phyloP scores from a whole-genome alignment of 2,888 invertebrate species.

The Coenonympha arcania region DNA sequence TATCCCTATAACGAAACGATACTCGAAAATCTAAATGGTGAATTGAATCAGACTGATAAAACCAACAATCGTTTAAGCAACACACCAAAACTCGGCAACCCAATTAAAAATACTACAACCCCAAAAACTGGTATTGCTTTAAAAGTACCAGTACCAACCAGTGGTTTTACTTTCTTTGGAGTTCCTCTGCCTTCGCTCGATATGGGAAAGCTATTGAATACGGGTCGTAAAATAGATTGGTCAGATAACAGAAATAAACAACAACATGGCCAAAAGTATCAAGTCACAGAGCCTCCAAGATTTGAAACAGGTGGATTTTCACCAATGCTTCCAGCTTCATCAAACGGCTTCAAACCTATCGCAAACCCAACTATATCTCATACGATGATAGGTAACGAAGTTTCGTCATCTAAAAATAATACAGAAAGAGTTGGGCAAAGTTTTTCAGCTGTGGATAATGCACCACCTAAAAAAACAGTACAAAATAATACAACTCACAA shows the following conservation, averaged over 20 bases:
- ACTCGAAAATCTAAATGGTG: conserved; percentile 51
- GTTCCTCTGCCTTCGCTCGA: conserved; percentile 84
- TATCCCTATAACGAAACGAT: conserved; percentile 79
- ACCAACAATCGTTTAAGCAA: conserved; percentile 58
- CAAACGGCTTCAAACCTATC: conserved; percentile 82
- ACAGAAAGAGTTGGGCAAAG: conserved; percentile 37
- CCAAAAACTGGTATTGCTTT: conserved; percentile 52
- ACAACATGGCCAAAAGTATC: conserved; percentile 52
- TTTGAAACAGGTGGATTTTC: conserved; percentile 84
- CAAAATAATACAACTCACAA: conserved; percentile 54
- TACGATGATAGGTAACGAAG: conserved; percentile 35
- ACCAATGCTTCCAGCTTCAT: conserved; percentile 80
- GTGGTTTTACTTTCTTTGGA: conserved; percentile 88
- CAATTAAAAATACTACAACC: conserved; percentile 47
- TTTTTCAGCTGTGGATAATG: conserved; percentile 38
- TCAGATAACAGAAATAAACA: conserved; percentile 46
- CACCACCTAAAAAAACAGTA: conserved; percentile 40
- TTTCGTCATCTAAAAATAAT: conserved; percentile 36
- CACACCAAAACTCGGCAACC: conserved; percentile 64
- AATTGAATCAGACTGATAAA: conserved; percentile 43
- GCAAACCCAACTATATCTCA: conserved; percentile 55
- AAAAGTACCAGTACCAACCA: conserved; percentile 72
- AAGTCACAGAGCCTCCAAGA: conserved; percentile 70
- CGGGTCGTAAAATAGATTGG: conserved; percentile 66
- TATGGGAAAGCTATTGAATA: conserved; percentile 77